phyloP scores from a whole-genome alignment of 2,797 vertebrate species.

The Luscinia luscinia region DNA sequence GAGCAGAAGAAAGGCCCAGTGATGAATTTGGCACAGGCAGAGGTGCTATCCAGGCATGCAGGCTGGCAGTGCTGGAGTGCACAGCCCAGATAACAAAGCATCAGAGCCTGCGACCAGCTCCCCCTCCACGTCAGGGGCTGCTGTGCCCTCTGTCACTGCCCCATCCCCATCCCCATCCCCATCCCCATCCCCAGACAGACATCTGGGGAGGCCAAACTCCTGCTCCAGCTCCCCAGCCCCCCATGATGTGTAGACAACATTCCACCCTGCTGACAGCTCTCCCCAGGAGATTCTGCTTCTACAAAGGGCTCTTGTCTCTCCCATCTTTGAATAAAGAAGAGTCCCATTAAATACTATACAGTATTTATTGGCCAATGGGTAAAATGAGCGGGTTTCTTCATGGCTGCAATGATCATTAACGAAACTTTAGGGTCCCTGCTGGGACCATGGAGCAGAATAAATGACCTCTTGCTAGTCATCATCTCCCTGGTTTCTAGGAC shows the following conservation, averaged over 20 bases:
- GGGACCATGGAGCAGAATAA: background rate
- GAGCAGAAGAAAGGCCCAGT: constrained; percentile 44
- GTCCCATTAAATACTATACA: background rate
- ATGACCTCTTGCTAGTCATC: constrained; percentile 41
- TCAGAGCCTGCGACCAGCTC: background rate
- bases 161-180: background rate
- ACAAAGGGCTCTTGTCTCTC: background rate
- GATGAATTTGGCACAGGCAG: constrained; percentile 10
- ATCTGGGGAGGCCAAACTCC: background rate
- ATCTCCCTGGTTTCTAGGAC: constrained; percentile 37
- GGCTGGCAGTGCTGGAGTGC: constrained; percentile 25
- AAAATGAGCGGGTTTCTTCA: background rate
- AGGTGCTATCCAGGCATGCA: background rate
- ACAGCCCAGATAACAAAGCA: constrained; percentile 45
- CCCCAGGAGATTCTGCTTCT: background rate
- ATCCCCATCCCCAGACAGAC: background rate
- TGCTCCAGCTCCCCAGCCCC: background rate
- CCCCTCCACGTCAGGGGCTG: rapidly evolving
- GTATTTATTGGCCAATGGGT: background rate
- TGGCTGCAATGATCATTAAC: constrained; percentile 48
- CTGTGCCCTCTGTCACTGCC: background rate
- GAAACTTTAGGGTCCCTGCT: constrained; percentile 38
- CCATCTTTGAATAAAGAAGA: background rate
- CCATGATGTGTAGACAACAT: rapidly evolving
- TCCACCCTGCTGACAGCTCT: background rate